These are phyloP conservation scores for Papilio dardanus DNA, from an alignment of 1,140 invertebrate species.

Conservation along the genomic window DNA sequence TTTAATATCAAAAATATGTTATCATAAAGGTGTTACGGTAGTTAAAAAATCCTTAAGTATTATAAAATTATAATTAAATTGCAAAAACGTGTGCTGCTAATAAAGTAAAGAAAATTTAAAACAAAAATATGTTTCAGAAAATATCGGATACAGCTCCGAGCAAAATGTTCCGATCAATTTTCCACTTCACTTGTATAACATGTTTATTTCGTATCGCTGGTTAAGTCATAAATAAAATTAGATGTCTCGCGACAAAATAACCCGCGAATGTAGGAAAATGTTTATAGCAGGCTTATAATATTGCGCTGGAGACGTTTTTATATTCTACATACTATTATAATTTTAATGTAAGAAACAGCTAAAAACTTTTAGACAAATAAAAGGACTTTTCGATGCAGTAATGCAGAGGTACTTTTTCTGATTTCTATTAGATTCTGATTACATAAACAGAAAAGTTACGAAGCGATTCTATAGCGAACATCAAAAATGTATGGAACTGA, in stretches of 20 bases:
- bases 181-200: constrained; percentile 7
- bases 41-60: no score
- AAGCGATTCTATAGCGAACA: no score
- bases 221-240: constrained; percentile 35
- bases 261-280: constrained; percentile 3
- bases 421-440: no score
- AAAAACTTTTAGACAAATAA: background rate
- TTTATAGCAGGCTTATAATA: constrained; percentile 1
- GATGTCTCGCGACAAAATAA: constrained; percentile 19
- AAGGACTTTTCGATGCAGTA: background rate
- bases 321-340: background rate
- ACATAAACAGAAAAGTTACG: no score
- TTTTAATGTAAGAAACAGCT: background rate
- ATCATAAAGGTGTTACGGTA: no score
- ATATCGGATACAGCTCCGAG: background rate
- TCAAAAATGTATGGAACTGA: no score
- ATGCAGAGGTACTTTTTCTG: no score
- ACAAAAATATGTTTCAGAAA: background rate
- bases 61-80: background rate
- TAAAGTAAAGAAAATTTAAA: background rate
- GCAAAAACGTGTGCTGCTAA: background rate
- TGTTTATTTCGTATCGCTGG: constrained; percentile 24
- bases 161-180: constrained; percentile 23
- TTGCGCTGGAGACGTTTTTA: background rate
- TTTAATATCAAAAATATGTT: no score